Evolutionary conservation across 2,888 invertebrate species (phyloP).

Genomic region (Pandemis corylana): DNA sequence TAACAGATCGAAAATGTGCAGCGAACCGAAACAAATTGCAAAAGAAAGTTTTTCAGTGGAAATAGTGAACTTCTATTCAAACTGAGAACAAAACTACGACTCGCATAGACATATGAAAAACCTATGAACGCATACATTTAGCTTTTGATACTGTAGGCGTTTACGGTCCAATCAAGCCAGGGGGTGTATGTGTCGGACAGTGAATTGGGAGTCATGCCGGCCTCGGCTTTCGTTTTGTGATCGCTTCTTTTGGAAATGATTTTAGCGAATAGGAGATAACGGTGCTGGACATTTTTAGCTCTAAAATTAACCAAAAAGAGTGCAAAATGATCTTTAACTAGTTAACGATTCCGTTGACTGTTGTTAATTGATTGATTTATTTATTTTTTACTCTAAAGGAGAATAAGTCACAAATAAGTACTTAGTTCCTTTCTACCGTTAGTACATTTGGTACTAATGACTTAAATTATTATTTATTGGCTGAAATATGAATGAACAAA

Average conservation of each 20-base stretch:
- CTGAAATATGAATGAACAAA: too few species aligned
- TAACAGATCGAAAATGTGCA: neutral
- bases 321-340: neutral
- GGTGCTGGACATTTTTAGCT: neutral
- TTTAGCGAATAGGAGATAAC: neutral
- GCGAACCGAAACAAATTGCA: neutral
- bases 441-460: too few species aligned
- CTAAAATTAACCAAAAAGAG: neutral
- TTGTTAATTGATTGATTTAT: too few species aligned
- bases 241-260: slow-evolving; percentile 29
- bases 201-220: slow-evolving; percentile 48
- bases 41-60: slow-evolving; percentile 6
- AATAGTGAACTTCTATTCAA: neutral
- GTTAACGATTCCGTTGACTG: too few species aligned
- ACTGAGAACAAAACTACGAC: slow-evolving; percentile 10
- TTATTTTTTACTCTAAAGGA: too few species aligned
- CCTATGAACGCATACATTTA: slow-evolving; percentile 49
- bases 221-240: slow-evolving; percentile 19
- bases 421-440: too few species aligned
- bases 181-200: slow-evolving; percentile 51
- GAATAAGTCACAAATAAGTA: too few species aligned
- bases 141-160: slow-evolving; percentile 57
- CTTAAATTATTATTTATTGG: too few species aligned
- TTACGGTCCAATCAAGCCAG: slow-evolving; percentile 67
- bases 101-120: slow-evolving; percentile 40